A percentile compares a stretch with the other conserved stretches of the same genome.
These are phyloP conservation scores for Tetrax tetrax DNA, from an alignment of 2,113 vertebrate genomes.

Conservation along the genomic window DNA sequence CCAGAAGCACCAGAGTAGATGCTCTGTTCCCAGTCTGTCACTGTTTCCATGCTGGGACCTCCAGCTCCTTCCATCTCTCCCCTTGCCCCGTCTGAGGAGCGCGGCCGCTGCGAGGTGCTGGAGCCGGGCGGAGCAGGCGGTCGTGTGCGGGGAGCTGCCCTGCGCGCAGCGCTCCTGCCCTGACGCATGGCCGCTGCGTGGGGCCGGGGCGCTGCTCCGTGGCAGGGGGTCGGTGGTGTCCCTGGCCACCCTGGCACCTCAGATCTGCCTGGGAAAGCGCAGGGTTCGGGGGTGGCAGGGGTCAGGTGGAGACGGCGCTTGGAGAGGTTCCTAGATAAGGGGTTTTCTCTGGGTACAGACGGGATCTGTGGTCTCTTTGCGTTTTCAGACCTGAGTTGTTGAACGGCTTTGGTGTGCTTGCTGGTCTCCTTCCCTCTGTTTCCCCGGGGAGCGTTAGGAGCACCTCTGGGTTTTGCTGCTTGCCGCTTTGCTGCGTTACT, in stretches of 20 bases:
- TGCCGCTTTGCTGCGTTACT: conserved; percentile 54
- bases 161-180: not conserved
- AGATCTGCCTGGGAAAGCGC: not conserved
- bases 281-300: not conserved
- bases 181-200: not conserved
- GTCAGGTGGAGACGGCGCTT: not conserved
- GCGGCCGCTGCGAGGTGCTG: not conserved
- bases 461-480: conserved; percentile 22
- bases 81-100: not conserved
- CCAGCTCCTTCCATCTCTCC: rapidly evolving
- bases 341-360: not conserved
- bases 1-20: not conserved
- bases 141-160: not conserved
- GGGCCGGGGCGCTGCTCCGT: not conserved
- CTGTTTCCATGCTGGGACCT: not conserved
- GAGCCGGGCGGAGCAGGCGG: not conserved
- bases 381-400: not conserved
- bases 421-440: not conserved
- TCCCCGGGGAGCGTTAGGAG: not conserved
- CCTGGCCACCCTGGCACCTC: not conserved
- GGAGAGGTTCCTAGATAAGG: not conserved
- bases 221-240: not conserved
- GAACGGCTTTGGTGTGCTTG: not conserved
- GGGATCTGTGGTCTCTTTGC: not conserved
- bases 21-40: not conserved